Evolutionary conservation across 2,113 vertebrate species (phyloP).

Genomic region (Willisornis vidua): DNA sequence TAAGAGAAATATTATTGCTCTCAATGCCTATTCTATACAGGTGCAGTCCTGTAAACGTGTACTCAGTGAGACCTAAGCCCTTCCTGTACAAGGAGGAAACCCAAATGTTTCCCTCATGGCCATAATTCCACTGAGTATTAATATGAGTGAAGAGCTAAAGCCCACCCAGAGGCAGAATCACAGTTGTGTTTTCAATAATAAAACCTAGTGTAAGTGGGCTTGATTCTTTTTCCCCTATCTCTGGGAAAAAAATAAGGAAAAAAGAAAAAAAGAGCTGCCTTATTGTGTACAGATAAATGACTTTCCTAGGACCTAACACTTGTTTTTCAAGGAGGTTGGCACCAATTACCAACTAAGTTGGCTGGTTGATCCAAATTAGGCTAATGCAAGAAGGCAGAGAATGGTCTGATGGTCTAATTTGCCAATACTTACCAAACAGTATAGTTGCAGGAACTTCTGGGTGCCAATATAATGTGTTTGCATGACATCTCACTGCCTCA

Average conservation of each 20-base stretch:
- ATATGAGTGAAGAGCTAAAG: constrained; percentile 5
- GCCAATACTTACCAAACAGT: not conserved
- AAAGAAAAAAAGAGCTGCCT: not conserved
- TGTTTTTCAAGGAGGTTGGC: not conserved
- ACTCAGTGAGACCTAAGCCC: not conserved
- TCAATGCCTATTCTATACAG: not conserved
- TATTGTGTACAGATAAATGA: not conserved
- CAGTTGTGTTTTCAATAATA: not conserved
- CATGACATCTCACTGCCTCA: not conserved
- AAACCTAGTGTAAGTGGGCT: not conserved
- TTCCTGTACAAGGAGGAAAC: not conserved
- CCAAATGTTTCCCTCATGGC: not conserved
- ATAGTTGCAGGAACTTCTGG: not conserved
- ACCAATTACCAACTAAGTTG: not conserved
- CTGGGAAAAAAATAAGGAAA: not conserved
- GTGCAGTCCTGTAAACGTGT: not conserved
- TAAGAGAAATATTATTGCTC: not conserved
- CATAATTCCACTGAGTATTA: not conserved
- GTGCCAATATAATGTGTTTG: not conserved
- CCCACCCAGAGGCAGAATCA: not conserved
- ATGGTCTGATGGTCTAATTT: not conserved
- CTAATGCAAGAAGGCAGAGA: not conserved
- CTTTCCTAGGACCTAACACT: not conserved
- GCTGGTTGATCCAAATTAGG: not conserved
- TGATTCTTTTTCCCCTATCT: not conserved